Evolutionary conservation across 2,888 invertebrate species (phyloP), one percentile per base, ranked within the genome.

Genomic region (Yponomeuta malinellus): DNA sequence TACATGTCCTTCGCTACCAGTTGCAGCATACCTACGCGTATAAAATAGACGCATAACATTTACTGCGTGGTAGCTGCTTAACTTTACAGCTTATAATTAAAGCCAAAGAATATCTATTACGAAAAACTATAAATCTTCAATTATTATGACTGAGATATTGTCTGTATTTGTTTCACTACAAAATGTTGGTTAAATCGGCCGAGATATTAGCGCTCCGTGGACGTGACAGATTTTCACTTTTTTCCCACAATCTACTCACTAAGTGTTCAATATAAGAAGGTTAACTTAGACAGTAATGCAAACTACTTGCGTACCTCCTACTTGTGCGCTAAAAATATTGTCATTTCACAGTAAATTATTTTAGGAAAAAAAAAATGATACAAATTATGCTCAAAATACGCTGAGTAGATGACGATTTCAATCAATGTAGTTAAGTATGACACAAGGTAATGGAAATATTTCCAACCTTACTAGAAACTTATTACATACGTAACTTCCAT

Each of bases 171-270:
- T 59, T 59, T 59, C 52, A 59, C 15, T 59, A 59, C 52, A 4
- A 59, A 59, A 59, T 23, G 23, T n/a, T n/a, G n/a, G n/a, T n/a
- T n/a, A n/a, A n/a, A n/a, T n/a, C n/a, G n/a, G n/a, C n/a, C n/a
- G n/a, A n/a, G 52, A 15, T 59, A 52, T 4, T 59, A 15, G 15
- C 52, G 15, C 15, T 59, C 6, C 52, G 52, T 59, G 15, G 15
- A 59, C 52, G 52, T 59, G 52, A 59, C 33, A 29, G 71, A 76
- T 78, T 81, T 81, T 79, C 81, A 81, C 81, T 80, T 81, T 79
- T 76, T 43, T 73, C 75, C 75, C 73, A 68, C 73, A 76, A 76
- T 78, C 52, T 4, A 15, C 5, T 59, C 15, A 59, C 52, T 15
- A 59, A 59, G 15, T 59, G 3, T 59, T 59, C 3, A 15, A 15